Evolutionary conservation across 2,113 vertebrate genomes (phyloP).

Genomic region (Zeus faber): DNA sequence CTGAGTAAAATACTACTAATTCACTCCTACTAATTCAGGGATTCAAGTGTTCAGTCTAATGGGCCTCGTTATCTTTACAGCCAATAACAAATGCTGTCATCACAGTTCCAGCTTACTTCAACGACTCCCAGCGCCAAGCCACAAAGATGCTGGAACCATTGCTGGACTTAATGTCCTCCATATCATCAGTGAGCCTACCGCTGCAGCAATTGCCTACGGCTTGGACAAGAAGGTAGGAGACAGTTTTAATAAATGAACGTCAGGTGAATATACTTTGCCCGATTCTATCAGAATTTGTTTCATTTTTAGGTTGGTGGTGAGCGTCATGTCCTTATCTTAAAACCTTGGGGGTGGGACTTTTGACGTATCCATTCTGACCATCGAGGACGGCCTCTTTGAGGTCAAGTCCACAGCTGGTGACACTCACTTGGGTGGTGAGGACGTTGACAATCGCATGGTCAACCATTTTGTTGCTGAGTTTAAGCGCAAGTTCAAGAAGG

Average conservation of each 20-base stretch:
- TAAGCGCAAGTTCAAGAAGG: constrained; percentile 89
- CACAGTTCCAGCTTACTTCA: constrained; percentile 91
- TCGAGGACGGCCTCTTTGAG: constrained; percentile 93
- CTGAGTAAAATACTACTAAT: no score
- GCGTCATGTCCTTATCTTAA: constrained; percentile 88
- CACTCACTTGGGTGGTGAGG: constrained; percentile 89
- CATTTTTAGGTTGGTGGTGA: constrained; percentile 44
- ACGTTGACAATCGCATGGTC: constrained; percentile 91
- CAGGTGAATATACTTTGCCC: background rate
- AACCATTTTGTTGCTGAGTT: constrained; percentile 88
- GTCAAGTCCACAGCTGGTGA: constrained; percentile 90
- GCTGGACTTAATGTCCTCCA: constrained; percentile 85
- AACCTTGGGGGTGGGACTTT: constrained; percentile 89
- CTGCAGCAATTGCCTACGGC: constrained; percentile 91
- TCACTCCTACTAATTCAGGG: no score
- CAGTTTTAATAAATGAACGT: background rate
- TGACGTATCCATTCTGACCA: constrained; percentile 88
- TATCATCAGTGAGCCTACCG: constrained; percentile 92
- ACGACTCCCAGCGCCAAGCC: constrained; percentile 89
- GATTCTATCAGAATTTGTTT: no score
- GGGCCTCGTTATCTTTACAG: constrained; percentile 47
- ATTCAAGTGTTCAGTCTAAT: no score
- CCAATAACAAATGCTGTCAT: constrained; percentile 83
- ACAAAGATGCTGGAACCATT: constrained; percentile 90
- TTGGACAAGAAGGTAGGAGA: constrained; percentile 81